These are phyloP conservation scores for Mastigias papua DNA, from an alignment of 30 jellyfish, hydroid and myxozoan genomes.

Conservation along the genomic window DNA sequence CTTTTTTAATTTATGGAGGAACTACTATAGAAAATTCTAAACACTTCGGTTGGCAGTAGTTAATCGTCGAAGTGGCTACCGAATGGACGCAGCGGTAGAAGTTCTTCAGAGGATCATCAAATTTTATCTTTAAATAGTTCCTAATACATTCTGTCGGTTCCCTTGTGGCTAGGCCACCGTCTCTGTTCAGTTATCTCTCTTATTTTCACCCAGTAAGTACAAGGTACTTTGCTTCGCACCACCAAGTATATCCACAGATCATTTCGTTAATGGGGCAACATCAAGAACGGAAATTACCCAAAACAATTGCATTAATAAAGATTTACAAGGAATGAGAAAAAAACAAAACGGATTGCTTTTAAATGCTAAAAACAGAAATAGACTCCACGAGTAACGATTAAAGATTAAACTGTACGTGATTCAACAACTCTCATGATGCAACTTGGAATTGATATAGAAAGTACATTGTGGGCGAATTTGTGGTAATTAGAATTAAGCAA, in stretches of 20 bases:
- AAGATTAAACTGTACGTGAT: background rate
- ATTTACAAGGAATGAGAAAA: background rate
- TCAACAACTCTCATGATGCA: background rate
- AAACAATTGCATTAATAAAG: background rate
- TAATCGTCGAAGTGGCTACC: too few species aligned
- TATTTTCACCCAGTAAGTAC: background rate
- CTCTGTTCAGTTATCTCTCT: background rate
- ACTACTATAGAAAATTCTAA: too few species aligned
- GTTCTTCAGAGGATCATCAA: too few species aligned
- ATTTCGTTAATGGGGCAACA: conserved; percentile 3
- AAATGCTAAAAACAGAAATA: conserved; percentile 8
- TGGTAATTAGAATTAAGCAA: background rate
- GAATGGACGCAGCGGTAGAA: too few species aligned
- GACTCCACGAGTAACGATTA: conserved; percentile 3
- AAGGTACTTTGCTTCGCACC: background rate
- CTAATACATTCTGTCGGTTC: background rate
- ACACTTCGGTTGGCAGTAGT: too few species aligned
- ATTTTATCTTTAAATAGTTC: too few species aligned
- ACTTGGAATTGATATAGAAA: background rate
- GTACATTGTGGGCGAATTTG: background rate
- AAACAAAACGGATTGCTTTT: background rate
- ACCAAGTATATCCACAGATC: conserved; percentile 3
- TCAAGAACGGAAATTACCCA: conserved; percentile 9
- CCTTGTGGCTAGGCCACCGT: background rate
- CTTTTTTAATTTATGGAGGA: too few species aligned